Conservation (phyloP, 2,888 invertebrate species). For the Pheosia tremula region DNA sequence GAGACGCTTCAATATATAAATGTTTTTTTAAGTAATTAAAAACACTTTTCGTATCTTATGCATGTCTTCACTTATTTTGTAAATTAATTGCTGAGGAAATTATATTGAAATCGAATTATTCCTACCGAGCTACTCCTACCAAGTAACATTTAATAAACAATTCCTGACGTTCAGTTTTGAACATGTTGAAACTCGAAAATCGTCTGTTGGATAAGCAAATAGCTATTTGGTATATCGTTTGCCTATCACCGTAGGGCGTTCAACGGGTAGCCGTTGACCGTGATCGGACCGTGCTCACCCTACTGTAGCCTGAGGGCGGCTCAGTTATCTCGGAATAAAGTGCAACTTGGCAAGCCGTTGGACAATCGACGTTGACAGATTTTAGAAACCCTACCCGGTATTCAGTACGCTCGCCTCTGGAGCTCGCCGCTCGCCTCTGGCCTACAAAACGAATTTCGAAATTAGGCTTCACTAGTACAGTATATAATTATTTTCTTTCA, state of each 20-base stretch:
- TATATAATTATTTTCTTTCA: no score
- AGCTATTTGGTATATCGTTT: constrained; percentile 24
- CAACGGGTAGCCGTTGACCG: constrained; percentile 29
- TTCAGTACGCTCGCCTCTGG: background rate
- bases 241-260: no score
- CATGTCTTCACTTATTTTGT: background rate
- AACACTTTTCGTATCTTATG: background rate
- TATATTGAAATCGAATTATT: background rate
- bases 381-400: background rate
- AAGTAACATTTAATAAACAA: background rate
- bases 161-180: background rate
- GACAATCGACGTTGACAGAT: background rate
- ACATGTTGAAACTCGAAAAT: background rate
- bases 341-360: constrained; percentile 11
- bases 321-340: constrained; percentile 13
- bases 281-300: constrained; percentile 19
- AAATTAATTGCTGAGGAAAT: background rate
- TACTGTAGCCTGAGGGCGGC: constrained; percentile 11
- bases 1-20: constrained; percentile 15
- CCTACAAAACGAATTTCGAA: no score
- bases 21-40: constrained; percentile 10
- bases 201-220: constrained; percentile 4
- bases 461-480: no score
- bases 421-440: no score
- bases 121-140: background rate